Conservation (phyloP, 2,113 vertebrate species). For the Pygoscelis antarcticus region DNA sequence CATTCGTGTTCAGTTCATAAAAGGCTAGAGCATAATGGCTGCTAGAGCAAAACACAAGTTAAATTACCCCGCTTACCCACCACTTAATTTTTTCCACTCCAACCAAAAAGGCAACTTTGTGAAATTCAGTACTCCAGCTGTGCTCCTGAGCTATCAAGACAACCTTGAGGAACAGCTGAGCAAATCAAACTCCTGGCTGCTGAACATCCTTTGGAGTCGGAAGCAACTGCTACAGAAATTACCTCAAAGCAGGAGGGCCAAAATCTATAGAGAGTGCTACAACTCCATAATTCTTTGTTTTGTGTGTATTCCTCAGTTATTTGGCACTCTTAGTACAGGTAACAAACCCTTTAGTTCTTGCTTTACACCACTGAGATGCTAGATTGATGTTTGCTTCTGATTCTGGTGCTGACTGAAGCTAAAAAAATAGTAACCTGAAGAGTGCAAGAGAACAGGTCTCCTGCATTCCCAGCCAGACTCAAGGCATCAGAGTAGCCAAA, state of each 20-base stretch:
- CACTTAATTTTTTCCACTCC: background rate
- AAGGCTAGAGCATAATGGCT: background rate
- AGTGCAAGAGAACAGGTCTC: background rate
- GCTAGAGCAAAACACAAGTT: background rate
- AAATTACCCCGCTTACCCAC: background rate
- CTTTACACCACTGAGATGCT: background rate
- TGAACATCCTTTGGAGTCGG: background rate
- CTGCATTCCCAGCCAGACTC: background rate
- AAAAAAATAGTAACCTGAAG: background rate
- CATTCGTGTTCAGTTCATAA: background rate
- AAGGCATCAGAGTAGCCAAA: background rate
- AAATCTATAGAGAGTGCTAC: background rate
- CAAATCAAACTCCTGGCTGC: background rate
- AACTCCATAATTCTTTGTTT: background rate
- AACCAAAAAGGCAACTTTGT: background rate
- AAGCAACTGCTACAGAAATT: background rate
- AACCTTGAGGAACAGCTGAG: background rate
- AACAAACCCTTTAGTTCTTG: background rate
- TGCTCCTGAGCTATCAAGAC: background rate
- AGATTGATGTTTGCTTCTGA: fast-evolving
- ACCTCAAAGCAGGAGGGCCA: background rate
- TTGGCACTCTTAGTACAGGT: background rate
- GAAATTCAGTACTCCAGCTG: background rate
- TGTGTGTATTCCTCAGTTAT: background rate
- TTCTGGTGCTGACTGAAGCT: background rate